Evolutionary conservation across 2,888 invertebrate species (phyloP), one percentile per base, ranked within the genome.

Genomic region (Antheraea assamensis): DNA sequence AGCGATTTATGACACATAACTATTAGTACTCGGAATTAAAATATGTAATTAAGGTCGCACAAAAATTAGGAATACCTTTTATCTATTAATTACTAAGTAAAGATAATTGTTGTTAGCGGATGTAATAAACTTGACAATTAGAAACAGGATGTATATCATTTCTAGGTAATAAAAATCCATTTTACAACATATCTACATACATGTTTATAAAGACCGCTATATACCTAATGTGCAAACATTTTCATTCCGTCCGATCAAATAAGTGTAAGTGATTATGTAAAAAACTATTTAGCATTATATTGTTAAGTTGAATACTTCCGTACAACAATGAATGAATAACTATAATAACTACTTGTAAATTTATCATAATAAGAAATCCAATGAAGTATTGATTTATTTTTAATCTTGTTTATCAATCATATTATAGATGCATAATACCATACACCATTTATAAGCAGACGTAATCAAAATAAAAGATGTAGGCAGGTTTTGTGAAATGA

Each of bases 321-420:
- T 70, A 64, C 61, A 70, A 74, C 64, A 71, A 35, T 73, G 71
- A 73, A 73, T 70, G 70, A 55, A 70, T 52, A 49, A 8, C 52
- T 52, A 52, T 4, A 52, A 13, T n/a, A 52, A 21, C 5, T 52
- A 21, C 19, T 52, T 31, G 58, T 21, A 35, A 66, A 35, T 49
- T 13, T 47, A 72, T 68, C 27, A 30, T 68, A 31, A 72, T 52
- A 31, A 30, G 49, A 66, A 31, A 42, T 31, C n/a, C 27, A 64
- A 4, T 55, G 66, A 72, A 8, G 8, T 72, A n/a, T 49, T 19
- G 24, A 15, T n/a, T 49, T 61, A 10, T 30, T 52, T 61, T 61
- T 64, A 5, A 64, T 13, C 17, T 30, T 64, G 15, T 64, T 58
- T 8, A 21, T 24, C 24, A 58, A 58, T 58, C 24, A 42, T 42